phyloP scores from a whole-genome alignment of 2,113 vertebrate genomes.

The Gymnarchus niloticus region DNA sequence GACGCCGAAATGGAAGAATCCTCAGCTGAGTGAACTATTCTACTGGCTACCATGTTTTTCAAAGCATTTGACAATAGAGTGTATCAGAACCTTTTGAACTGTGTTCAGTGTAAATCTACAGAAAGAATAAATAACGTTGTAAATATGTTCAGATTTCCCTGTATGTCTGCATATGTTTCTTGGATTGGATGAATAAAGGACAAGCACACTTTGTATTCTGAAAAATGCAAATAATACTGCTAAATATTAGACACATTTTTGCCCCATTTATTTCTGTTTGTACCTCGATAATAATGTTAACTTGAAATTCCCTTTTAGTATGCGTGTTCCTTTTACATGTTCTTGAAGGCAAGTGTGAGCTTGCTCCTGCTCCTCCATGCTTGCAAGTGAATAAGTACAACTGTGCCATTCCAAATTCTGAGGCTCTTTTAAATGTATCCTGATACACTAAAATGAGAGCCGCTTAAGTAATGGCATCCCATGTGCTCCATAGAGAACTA shows the following conservation, averaged over 20 bases:
- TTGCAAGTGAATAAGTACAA: background rate
- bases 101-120: background rate
- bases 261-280: background rate
- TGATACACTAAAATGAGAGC: background rate
- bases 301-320: background rate
- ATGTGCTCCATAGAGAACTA: background rate
- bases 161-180: background rate
- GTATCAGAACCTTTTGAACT: background rate
- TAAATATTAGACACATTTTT: background rate
- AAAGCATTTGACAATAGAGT: background rate
- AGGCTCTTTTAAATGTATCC: background rate
- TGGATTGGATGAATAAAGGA: background rate
- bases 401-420: background rate
- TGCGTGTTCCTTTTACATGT: background rate
- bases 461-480: background rate
- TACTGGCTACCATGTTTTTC: background rate
- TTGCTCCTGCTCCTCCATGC: background rate
- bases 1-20: background rate
- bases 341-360: background rate
- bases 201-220: background rate
- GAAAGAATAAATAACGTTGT: constrained; percentile 1
- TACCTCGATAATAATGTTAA: background rate
- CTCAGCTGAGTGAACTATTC: background rate
- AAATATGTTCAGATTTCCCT: background rate
- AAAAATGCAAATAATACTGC: background rate